Base-by-base conservation (phyloP, 2,113 vertebrate species). In the Columbina picui region DNA sequence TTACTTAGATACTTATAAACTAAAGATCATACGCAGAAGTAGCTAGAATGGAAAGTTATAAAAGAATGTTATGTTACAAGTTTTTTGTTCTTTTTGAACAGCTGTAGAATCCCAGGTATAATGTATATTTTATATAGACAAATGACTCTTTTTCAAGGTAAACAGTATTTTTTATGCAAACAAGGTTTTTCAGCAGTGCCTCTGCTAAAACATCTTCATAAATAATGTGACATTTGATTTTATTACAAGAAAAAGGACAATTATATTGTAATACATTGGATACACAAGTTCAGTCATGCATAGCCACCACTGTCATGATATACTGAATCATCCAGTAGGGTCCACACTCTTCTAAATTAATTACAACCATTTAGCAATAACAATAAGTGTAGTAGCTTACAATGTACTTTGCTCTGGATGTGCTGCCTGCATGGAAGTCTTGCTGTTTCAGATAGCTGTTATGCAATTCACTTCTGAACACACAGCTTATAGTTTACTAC, bases 321-420 rank as follows among this genome's bases (percentile, higher is more conserved):
- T 77, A 92, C 63, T 78, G 82, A 94, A 91, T 85, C 70, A 96
- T 84, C 76, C 92, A 79, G 20, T 83, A 78, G 47, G 89, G 92
- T 93, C 91, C 94, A 86, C 79, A 64, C 91, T 90, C 76, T 78
- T 95, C 83, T 95, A 94, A 98, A 96, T 97, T 97, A 98, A 96
- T 97, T 97, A 90, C 69, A 94, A 55, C 69, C 81, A 68, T 92
- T 97, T 90, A 96, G 90, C 84, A 95, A 91, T 96, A 95, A 94
- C 86, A 96, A 57, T 93, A 89, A 59, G 30, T 45, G 34, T 53
- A 83, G 87, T 39, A 67, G 64, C 43, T 53, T 76, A 81, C 95
- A 79, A 69, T 18, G 39, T 94, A 75, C 45, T 96, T 79, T 93
- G 74, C 30, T 80, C 79, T 93, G 69, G 67, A 92, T 93, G 57